Evolutionary conservation across 2,888 invertebrate species (phyloP), one percentile per base, ranked within the genome.

Genomic region (Bedellia somnulentella): DNA sequence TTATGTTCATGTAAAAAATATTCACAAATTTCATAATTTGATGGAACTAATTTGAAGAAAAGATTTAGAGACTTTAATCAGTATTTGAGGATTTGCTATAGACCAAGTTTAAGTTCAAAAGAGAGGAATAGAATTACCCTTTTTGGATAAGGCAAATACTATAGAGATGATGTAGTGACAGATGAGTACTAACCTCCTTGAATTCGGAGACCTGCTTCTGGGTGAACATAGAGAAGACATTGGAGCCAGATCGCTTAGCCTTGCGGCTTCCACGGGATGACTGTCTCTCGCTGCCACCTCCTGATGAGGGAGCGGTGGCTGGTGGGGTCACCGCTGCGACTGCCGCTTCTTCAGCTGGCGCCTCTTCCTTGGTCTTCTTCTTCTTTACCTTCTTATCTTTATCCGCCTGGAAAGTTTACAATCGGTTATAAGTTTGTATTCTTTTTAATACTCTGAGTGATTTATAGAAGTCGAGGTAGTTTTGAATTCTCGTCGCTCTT

Each of bases 221-320:
- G 52, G 93, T 87, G 86, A 95, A 94, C 89, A 93, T 93, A 60
- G 93, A 93, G 85, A 94, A 94, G 67, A 94, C 93, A 79, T 92
- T 93, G 80, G 93, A 93, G 51, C 93, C 93, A 61, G 89, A 84
- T 64, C 92, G 86, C 78, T 93, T 93, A 51, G 88, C 88, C 64
- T 81, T 78, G 63, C 81, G 84, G 68, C 89, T 89, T 48, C 91
- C 88, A 47, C 90, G 86, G 52, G 89, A 88, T 43, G 89, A 88
- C 50, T 86, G 84, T 57, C 89, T 81, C 32, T 77, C 73, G 33
- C 77, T 78, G 47, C 81, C 81, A 39, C 82, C 80, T 44, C 80
- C 64, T 39, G 80, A 64, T 39, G 80, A 75, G 46, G 82, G 78
- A 47, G 85, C 81, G 44, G n/a, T n/a, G n/a, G n/a, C n/a, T n/a